phyloP scores from a whole-genome alignment of 1,140 invertebrate species.

The Portunus trituberculatus region DNA sequence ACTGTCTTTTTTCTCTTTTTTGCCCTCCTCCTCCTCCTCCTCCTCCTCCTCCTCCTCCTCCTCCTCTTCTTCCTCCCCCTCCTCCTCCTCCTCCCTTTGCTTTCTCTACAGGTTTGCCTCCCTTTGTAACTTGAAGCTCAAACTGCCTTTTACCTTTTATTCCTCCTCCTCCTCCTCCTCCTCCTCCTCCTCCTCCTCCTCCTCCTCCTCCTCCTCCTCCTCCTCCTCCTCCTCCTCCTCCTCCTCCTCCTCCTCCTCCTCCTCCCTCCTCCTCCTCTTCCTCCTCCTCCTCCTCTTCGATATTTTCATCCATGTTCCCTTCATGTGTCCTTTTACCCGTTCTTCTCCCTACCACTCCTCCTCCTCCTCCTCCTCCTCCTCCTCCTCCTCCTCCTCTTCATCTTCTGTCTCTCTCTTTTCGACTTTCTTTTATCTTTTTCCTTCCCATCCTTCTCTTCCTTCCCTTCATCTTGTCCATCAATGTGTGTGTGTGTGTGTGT shows the following conservation, averaged over 20 bases:
- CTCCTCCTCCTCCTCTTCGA: background rate
- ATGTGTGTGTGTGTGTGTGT: background rate
- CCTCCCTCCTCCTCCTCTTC: background rate
- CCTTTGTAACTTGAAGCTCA: background rate
- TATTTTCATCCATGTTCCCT: no score
- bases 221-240: slow-evolving; percentile 1
- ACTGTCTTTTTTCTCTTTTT: background rate
- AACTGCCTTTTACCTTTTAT: background rate
- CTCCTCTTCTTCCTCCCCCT: background rate
- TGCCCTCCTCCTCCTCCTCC: background rate
- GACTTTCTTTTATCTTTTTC: background rate
- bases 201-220: background rate
- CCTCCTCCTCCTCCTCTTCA: background rate
- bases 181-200: slow-evolving; percentile 6
- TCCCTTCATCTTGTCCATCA: background rate
- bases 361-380: background rate
- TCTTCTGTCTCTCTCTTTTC: background rate
- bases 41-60: no score
- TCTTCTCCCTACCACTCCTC: background rate
- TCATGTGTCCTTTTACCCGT: no score
- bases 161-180: background rate
- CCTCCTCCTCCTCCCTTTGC: background rate
- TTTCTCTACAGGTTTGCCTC: background rate
- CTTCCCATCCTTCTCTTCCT: background rate
- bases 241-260: background rate